Evolutionary conservation across 2,113 vertebrate species (phyloP).

Genomic region (Podilymbus podiceps): DNA sequence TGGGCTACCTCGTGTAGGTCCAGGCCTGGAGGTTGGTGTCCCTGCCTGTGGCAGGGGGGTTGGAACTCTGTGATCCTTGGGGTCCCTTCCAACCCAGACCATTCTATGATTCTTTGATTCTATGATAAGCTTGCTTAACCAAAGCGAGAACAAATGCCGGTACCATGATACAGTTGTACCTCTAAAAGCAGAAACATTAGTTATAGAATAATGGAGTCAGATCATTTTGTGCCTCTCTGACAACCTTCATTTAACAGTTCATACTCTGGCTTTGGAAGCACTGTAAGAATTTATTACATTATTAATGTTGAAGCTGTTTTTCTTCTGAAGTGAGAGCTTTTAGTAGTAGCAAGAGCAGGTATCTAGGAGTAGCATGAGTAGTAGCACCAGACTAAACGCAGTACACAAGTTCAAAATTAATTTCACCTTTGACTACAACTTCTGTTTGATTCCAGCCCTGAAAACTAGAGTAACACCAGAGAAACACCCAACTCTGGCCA

Average conservation of each 20-base stretch:
- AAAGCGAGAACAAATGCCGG: neutral
- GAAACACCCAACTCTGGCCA: neutral
- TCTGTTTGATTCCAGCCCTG: neutral
- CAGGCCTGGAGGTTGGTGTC: too few relatives aligned
- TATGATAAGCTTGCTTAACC: neutral
- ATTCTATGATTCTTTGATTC: too few relatives aligned
- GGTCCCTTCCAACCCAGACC: too few relatives aligned
- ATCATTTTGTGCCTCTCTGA: neutral
- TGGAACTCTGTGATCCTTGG: too few relatives aligned
- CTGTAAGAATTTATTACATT: neutral
- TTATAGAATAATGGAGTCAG: neutral
- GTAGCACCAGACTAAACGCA: neutral
- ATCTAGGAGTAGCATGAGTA: neutral
- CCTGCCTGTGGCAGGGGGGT: too few relatives aligned
- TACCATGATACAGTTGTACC: neutral
- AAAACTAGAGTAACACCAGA: neutral
- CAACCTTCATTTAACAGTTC: neutral
- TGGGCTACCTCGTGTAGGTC: too few relatives aligned
- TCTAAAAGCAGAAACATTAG: neutral
- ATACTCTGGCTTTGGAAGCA: neutral
- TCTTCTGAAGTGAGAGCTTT: neutral
- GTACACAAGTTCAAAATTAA: neutral
- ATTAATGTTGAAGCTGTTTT: neutral
- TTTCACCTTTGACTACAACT: neutral
- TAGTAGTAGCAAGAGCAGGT: neutral